These are phyloP conservation scores for Idaea straminata DNA, from an alignment of 2,888 invertebrate genomes.

Conservation along the genomic window DNA sequence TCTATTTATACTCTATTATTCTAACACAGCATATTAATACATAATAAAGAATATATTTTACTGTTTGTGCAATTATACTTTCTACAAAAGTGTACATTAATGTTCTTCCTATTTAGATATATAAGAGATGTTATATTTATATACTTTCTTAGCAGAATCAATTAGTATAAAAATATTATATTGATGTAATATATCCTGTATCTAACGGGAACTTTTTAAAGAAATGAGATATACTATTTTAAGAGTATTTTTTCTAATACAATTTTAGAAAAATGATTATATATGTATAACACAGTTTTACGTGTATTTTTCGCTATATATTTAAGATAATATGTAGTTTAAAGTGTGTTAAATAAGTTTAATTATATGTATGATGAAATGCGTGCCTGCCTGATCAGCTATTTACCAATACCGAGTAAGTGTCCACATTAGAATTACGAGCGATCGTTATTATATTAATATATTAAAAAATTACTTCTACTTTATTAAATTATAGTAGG, in stretches of 20 bases:
- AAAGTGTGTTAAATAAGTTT: constrained; percentile 36
- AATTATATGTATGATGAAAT: constrained; percentile 38
- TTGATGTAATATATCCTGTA: constrained; percentile 50
- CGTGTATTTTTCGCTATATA: constrained; percentile 66
- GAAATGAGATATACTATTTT: constrained; percentile 74
- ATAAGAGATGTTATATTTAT: constrained; percentile 73
- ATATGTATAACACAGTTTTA: constrained; percentile 64
- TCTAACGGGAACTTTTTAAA: constrained; percentile 50
- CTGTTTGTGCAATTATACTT: constrained; percentile 73
- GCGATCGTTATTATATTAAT: neutral
- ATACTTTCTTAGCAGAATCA: constrained; percentile 49
- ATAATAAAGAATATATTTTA: constrained; percentile 50
- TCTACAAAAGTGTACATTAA: constrained; percentile 59
- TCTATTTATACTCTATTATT: neutral
- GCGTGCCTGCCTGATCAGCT: constrained; percentile 60
- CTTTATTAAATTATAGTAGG: constrained; percentile 33
- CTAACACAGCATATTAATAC: constrained; percentile 40
- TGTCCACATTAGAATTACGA: constrained; percentile 37
- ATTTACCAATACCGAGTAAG: constrained; percentile 58
- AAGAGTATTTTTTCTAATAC: constrained; percentile 74
- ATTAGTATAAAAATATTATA: constrained; percentile 57
- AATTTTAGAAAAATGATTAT: constrained; percentile 60
- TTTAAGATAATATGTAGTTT: constrained; percentile 47
- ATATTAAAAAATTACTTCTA: constrained; percentile 43
- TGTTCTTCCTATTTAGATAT: constrained; percentile 72